Evolutionary conservation across 2,888 invertebrate species (phyloP).

Genomic region (Agriotes lineatus): DNA sequence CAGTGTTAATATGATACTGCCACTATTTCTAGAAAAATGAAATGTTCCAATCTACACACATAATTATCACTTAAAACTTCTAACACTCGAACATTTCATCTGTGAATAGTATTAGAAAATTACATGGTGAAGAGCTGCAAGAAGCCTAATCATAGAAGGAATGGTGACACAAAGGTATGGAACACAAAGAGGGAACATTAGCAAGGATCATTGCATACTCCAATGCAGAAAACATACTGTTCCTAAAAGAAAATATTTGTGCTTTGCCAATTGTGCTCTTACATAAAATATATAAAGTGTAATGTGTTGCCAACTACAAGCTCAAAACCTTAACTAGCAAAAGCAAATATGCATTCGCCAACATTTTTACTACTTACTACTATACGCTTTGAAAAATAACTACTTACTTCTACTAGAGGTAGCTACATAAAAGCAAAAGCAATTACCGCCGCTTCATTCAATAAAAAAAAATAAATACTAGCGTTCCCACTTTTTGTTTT

Average conservation of each 20-base stretch:
- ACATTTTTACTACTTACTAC: neutral
- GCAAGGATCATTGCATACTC: slow-evolving; percentile 21
- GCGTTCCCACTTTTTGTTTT: slow-evolving; percentile 19
- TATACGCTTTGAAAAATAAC: neutral
- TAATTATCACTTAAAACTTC: neutral
- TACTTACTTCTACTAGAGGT: neutral
- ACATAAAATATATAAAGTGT: neutral
- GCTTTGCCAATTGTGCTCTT: neutral
- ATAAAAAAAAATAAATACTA: neutral
- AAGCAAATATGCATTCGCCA: neutral
- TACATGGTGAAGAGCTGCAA: slow-evolving; percentile 31
- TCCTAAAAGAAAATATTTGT: slow-evolving; percentile 2
- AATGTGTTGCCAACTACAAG: neutral
- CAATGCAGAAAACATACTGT: slow-evolving; percentile 16
- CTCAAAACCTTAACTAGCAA: neutral
- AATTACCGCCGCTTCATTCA: neutral
- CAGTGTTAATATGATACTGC: slow-evolving; percentile 19
- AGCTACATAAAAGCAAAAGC: neutral
- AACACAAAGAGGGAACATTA: slow-evolving; percentile 31
- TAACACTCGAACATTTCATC: slow-evolving; percentile 17
- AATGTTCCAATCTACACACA: slow-evolving; percentile 14
- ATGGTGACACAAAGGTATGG: slow-evolving; percentile 35
- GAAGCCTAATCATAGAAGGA: slow-evolving; percentile 37
- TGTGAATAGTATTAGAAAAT: slow-evolving; percentile 4
- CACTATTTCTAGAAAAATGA: neutral